Evolutionary conservation across 2,888 invertebrate genomes (phyloP), one percentile per base, ranked within the genome.

Genomic region (Morpho achilles): DNA sequence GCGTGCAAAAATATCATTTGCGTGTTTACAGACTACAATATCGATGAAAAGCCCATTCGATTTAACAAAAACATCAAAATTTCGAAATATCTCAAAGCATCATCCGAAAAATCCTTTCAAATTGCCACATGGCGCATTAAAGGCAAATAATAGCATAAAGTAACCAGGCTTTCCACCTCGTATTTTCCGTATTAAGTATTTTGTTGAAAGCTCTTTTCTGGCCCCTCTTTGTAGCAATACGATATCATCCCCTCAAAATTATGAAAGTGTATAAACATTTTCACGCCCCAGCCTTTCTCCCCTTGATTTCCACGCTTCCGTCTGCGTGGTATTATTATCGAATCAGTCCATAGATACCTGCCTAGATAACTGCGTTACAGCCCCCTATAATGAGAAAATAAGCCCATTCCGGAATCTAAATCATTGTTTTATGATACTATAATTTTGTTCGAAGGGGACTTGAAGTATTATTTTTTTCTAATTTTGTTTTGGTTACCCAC

Each of bases 211-310:
- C 84, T 80, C 79, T 79, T 77, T 77, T 69, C 74, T 59, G 70
- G 70, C 80, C 85, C 87, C 83, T 81, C 80, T 75, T 78, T 53
- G 50, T 79, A 75, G 73, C 76, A 75, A 81, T 84, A 74, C 79
- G 82, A 86, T 87, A 84, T 82, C 80, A 86, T 83, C 87, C 89
- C 89, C 77, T 86, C 81, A 78, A 86, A 88, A 89, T 89, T 89
- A 89, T 89, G 86, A 87, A 88, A 87, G 84, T 87, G 88, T 89
- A 88, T 88, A 87, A 88, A 90, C 87, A 88, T 88, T 89, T 87
- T 88, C 87, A 87, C 89, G 84, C 88, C 88, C 87, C 68, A 68
- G 68, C 68, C 66, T 50, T 55, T 59, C 60, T 71, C 83, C 84
- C 86, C 80, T 74, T 79, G 75, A 79, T 86, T 87, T 84, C 79